Conservation (phyloP, 1,140 invertebrate species). For the Lerema accius region DNA sequence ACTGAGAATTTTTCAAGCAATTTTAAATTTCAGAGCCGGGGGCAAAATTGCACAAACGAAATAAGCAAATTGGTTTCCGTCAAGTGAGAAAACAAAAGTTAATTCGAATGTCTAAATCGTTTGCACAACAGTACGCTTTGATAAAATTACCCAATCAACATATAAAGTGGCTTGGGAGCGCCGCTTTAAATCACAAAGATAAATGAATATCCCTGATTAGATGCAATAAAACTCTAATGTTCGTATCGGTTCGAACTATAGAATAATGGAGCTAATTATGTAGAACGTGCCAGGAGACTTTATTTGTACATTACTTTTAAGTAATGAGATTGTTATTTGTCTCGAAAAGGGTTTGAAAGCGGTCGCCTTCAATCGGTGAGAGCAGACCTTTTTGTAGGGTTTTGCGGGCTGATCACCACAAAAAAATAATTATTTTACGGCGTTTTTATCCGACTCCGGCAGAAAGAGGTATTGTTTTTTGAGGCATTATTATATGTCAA, state of each 20-base stretch:
- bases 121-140: constrained; percentile 50
- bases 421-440: too few species aligned
- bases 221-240: constrained; percentile 51
- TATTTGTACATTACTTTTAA: constrained; percentile 18
- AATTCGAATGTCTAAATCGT: constrained; percentile 51
- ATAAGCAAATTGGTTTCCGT: constrained; percentile 25
- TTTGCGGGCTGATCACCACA: too few species aligned
- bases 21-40: background rate
- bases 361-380: too few species aligned
- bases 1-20: background rate
- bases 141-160: constrained; percentile 65
- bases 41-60: constrained; percentile 17
- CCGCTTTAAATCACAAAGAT: constrained; percentile 57
- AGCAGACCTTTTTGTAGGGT: too few species aligned
- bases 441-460: too few species aligned
- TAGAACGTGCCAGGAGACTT: constrained; percentile 20
- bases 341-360: background rate
- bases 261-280: constrained; percentile 1
- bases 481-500: too few species aligned
- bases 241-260: constrained; percentile 13
- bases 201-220: constrained; percentile 61
- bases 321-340: constrained; percentile 20
- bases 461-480: too few species aligned
- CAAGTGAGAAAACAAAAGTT: constrained; percentile 41
- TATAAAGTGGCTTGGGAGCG: constrained; percentile 57